Base-by-base conservation (phyloP, 2,888 invertebrate species). In the Acanthococcus lagerstroemiae region DNA sequence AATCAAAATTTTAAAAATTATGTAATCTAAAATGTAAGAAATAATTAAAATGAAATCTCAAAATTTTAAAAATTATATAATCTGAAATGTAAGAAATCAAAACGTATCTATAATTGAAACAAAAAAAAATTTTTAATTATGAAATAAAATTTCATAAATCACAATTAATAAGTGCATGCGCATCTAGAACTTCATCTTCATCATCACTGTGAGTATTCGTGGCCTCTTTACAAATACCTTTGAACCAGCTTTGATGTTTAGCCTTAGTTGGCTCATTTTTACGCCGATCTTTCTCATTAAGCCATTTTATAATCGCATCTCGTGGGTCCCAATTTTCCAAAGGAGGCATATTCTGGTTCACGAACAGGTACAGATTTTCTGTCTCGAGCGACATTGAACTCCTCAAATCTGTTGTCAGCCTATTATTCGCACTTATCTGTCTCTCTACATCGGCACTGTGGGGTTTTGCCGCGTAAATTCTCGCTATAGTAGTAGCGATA, bases 401-500 rank as follows among this genome's bases (percentile, higher is more conserved):
- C 25, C 57, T 57, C 37, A 44, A 21, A 44, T 17, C 15, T 22
- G 44, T 25, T 57, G 30, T 57, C 26, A 57, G 44, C 19, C 37
- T 22, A 17, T 57, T 57, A 44, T 9, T 57, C 17, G 22, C 17
- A 22, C 57, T 57, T 2, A 22, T 57, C 12, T 44, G 44, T 17
- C 22, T 9, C 44, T 57, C 57, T 44, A 45, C 57, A 57, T 57
- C 45, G 19, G 57, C 57, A 24, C 44, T 44, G 24, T 57, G 30
- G 17, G 57, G 57, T 45, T 45, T 57, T n/a, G 57, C 57, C 19
- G 45, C 57, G 26, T 22, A 21, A 37, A 56, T n/a, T n/a, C n/a
- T n/a, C n/a, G n/a, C n/a, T n/a, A n/a, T n/a, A n/a, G n/a, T n/a
- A n/a, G n/a, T n/a, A n/a, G n/a, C n/a, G n/a, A n/a, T n/a, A n/a